Evolutionary conservation across 2,888 invertebrate genomes (phyloP).

Genomic region (Mesochorus sp.): DNA sequence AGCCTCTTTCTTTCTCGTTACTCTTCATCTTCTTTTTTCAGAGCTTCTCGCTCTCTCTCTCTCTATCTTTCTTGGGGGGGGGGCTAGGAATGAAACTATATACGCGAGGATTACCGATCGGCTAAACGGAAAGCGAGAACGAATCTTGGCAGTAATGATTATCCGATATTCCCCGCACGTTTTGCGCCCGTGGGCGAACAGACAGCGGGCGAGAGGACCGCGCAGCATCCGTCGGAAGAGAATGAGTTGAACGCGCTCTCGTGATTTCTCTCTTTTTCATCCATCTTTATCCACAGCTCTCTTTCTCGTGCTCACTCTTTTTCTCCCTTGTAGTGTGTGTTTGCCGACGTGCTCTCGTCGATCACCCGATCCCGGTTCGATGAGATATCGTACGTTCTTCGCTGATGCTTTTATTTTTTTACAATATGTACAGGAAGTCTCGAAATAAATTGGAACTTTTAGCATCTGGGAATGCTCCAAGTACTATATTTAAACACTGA

Average conservation of each 20-base stretch:
- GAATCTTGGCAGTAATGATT: conserved; percentile 46
- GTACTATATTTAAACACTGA: too few relatives aligned
- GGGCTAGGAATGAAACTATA: conserved; percentile 32
- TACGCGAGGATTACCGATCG: conserved; percentile 40
- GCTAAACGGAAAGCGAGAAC: conserved; percentile 55
- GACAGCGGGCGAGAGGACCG: conserved; percentile 6
- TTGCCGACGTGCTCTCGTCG: conserved; percentile 21
- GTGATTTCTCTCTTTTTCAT: conserved; percentile 4
- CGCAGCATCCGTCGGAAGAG: conserved; percentile 22
- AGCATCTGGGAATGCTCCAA: too few relatives aligned
- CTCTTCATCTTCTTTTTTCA: not conserved
- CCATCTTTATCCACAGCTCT: not conserved
- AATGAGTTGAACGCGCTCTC: conserved; percentile 27
- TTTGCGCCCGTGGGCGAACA: conserved; percentile 42
- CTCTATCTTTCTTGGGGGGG: not conserved
- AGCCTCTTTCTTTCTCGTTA: not conserved
- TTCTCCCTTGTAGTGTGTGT: not conserved
- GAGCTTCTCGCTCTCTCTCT: not conserved
- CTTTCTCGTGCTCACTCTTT: not conserved
- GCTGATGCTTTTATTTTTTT: conserved; percentile 22
- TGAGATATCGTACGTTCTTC: conserved; percentile 43
- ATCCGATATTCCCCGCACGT: conserved; percentile 56
- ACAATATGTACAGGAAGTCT: too few relatives aligned
- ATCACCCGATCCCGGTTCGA: conserved; percentile 28
- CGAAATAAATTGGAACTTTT: too few relatives aligned